Evolutionary conservation across 2,113 vertebrate genomes (phyloP), one percentile per base, ranked within the genome.

Genomic region (Noturus placidus): DNA sequence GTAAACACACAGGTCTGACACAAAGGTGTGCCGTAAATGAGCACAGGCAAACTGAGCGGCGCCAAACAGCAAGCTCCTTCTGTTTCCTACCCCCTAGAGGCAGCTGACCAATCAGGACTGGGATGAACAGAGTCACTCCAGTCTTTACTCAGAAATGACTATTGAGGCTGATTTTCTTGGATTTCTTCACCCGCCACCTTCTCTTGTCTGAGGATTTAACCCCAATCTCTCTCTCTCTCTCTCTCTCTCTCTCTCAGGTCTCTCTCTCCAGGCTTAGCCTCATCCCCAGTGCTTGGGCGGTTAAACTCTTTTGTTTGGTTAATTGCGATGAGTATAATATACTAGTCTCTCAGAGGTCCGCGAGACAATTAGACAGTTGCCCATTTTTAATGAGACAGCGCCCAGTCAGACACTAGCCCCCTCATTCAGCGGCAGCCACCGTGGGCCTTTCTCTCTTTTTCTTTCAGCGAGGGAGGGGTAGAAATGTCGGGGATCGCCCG

Each of bases 291-390:
- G 96, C 96, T 97, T 97, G 97, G 97, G 97, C 97, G 96, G 97
- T 98, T 99, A 96, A 96, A 96, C 96, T 97, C 97, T 97, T 99
- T 99, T 99, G 98, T 99, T 97, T 97, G 95, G 95, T 97, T 99
- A 99, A 99, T 99, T 99, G 97, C 97, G 97, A 98, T 98, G 97
- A 98, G 98, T 98, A 99, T 99, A 98, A 99, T 99, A 97, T 99
- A 97, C 96, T 97, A 97, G 97, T 97, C 97, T 99, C 97, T 98
- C 97, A 95, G 97, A 98, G 97, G 97, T 98, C 97, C 90, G 94
- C 96, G 97, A 98, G 97, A 99, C 98, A 98, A 99, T 98, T 97
- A 97, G 98, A 99, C 97, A 99, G 98, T 99, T 97, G 97, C 97
- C 97, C 97, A 97, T 94, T 97, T 99, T 99, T 99, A 99, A 99